Evolutionary conservation across 2,888 invertebrate species (phyloP).

Genomic region (Yponomeuta evonymella): DNA sequence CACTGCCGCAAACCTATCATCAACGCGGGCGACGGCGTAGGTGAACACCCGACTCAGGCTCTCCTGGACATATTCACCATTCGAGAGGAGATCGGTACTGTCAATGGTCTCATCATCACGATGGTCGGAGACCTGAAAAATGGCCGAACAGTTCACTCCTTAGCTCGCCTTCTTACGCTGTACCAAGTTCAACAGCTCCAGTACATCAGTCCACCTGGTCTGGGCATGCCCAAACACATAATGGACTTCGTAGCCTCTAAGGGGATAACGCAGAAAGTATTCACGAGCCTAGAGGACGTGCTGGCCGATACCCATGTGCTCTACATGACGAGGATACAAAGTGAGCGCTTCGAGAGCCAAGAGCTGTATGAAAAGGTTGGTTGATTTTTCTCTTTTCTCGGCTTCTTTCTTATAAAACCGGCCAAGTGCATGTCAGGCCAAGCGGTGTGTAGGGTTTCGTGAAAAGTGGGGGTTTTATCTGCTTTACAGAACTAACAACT

Average conservation of each 20-base stretch:
- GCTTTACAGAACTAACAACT: too few relatives aligned
- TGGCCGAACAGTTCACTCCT: slow-evolving; percentile 98
- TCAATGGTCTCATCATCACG: slow-evolving; percentile 97
- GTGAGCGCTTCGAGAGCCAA: slow-evolving; percentile 89
- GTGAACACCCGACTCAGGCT: slow-evolving; percentile 98
- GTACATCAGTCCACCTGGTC: slow-evolving; percentile 91
- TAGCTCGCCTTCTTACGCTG: slow-evolving; percentile 93
- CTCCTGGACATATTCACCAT: slow-evolving; percentile 98
- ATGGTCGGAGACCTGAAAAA: slow-evolving; percentile 99
- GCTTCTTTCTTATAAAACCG: not conserved
- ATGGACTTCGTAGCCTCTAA: slow-evolving; percentile 85
- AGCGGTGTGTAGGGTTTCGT: too few relatives aligned
- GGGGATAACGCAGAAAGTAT: slow-evolving; percentile 86
- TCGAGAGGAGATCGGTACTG: slow-evolving; percentile 98
- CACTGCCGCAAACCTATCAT: slow-evolving; percentile 93
- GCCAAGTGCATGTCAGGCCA: too few relatives aligned
- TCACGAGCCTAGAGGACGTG: slow-evolving; percentile 86
- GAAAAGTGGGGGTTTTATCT: too few relatives aligned
- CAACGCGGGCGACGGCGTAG: slow-evolving; percentile 98
- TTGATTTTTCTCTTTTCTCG: not conserved
- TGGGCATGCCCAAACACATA: slow-evolving; percentile 95
- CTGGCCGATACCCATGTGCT: slow-evolving; percentile 96
- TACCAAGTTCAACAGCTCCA: slow-evolving; percentile 92
- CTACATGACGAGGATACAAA: slow-evolving; percentile 98
- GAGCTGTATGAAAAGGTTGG: slow-evolving; percentile 91